Percentiles rank a stretch among this genome's conserved stretches.
Evolutionary conservation across 2,797 vertebrate genomes (phyloP).

Genomic region (Psittacula derbiana): DNA sequence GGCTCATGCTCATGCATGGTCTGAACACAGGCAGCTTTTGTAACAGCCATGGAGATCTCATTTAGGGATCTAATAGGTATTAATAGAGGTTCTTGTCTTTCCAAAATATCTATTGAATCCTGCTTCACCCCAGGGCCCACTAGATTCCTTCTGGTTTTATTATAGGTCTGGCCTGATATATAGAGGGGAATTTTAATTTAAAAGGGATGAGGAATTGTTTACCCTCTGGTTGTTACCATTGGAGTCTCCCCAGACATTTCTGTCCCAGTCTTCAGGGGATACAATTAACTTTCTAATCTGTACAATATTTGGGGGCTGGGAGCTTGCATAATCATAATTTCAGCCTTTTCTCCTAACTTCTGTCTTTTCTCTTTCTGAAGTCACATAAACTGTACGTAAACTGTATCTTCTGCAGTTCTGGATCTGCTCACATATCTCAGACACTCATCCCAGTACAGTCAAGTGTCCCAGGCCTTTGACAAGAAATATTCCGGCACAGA

Average conservation of each 20-base stretch:
- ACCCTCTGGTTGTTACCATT: background rate
- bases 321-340: background rate
- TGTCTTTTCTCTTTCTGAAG: background rate
- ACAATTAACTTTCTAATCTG: background rate
- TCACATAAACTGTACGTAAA: background rate
- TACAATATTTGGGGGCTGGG: background rate
- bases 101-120: background rate
- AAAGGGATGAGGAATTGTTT: background rate
- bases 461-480: background rate
- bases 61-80: background rate
- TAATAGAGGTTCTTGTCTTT: background rate
- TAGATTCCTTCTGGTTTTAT: background rate
- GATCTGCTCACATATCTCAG: background rate
- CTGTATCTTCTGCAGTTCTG: background rate
- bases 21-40: background rate
- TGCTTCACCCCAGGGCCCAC: background rate
- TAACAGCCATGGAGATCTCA: background rate
- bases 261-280: background rate
- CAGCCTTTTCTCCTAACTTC: background rate
- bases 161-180: background rate
- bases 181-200: background rate
- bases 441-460: background rate
- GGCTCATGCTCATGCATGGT: background rate
- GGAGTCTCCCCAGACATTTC: background rate
- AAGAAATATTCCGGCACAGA: background rate